Evolutionary conservation across 2,888 invertebrate species (phyloP), one percentile per base, ranked within the genome.

Genomic region (Drosophila formosana): DNA sequence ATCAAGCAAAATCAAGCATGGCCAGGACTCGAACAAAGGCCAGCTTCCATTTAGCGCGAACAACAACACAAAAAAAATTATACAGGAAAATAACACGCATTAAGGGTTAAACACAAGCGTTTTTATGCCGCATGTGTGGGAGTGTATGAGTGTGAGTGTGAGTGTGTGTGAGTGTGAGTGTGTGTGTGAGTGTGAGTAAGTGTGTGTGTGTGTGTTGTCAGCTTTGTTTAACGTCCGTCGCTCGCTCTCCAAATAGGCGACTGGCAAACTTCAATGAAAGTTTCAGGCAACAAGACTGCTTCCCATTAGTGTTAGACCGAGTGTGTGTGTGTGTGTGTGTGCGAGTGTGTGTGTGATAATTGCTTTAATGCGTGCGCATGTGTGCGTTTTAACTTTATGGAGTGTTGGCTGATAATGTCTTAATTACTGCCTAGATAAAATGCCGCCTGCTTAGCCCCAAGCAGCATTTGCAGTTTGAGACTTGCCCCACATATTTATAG

Each of bases 321-420:
- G 37, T 46, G 39, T 39, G 34, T 34, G 26, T 52, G 28, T 46
- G 52, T 52, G 32, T 56, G 32, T 46, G 55, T 79, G 28, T 46
- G 52, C 50, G 32, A 53, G 32, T 46, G 55, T 79, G 68, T 75
- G 66, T 75, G 88, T 65, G 88, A 84, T 84, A 84, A 87, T 87
- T 87, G 88, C 85, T 84, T 83, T 86, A 83, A 87, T 87, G 76
- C 75, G 57, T 86, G 83, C 85, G 85, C 85, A 82, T 81, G 84
- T 85, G 88, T 88, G 79, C 79, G 80, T 82, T 85, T 85, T 85
- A 88, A 85, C 88, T 85, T 85, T 85, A 88, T 85, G 86, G 85
- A 88, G 85, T 85, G 84, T 85, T 81, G 85, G 79, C 81, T 85
- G 85, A 88, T 85, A 85, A 85, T 85, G 88, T 85, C 85, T 85